Percentiles rank a stretch among this genome's conserved stretches.
These are phyloP conservation scores for Dyspetes luteomarginatus DNA, from an alignment of 2,888 invertebrate genomes.

Conservation along the genomic window DNA sequence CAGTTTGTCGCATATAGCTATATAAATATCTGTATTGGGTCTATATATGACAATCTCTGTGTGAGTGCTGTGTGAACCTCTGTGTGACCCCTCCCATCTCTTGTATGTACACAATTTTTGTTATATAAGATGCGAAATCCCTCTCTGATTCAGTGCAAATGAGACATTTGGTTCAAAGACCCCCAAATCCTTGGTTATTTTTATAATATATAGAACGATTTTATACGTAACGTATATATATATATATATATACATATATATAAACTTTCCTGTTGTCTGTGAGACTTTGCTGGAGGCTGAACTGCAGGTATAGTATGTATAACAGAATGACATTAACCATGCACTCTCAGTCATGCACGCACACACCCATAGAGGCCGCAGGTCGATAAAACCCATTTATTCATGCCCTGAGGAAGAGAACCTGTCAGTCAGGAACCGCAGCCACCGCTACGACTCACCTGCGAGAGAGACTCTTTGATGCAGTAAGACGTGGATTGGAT, in stretches of 20 bases:
- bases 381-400: constrained; percentile 66
- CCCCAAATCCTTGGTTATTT: too few species aligned
- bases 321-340: constrained; percentile 34
- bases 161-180: too few species aligned
- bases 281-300: constrained; percentile 40
- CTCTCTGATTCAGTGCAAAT: too few species aligned
- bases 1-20: too few species aligned
- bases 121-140: too few species aligned
- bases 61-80: too few species aligned
- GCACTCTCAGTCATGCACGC: constrained; percentile 19
- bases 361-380: not conserved
- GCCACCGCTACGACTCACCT: constrained; percentile 46
- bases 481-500: constrained; percentile 19
- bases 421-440: constrained; percentile 63
- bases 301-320: constrained; percentile 15
- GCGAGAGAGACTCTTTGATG: constrained; percentile 26
- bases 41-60: too few species aligned
- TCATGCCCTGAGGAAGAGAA: constrained; percentile 63
- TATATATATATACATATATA: not conserved
- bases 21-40: too few species aligned
- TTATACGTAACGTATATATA: too few species aligned
- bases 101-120: too few species aligned
- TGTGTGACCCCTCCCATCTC: too few species aligned
- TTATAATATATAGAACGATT: too few species aligned
- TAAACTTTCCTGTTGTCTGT: constrained; percentile 8